Percentiles rank a stretch among this genome's conserved stretches.
These are phyloP conservation scores for Arrhamphus sclerolepis DNA, from an alignment of 2,797 vertebrate genomes.

Conservation along the genomic window DNA sequence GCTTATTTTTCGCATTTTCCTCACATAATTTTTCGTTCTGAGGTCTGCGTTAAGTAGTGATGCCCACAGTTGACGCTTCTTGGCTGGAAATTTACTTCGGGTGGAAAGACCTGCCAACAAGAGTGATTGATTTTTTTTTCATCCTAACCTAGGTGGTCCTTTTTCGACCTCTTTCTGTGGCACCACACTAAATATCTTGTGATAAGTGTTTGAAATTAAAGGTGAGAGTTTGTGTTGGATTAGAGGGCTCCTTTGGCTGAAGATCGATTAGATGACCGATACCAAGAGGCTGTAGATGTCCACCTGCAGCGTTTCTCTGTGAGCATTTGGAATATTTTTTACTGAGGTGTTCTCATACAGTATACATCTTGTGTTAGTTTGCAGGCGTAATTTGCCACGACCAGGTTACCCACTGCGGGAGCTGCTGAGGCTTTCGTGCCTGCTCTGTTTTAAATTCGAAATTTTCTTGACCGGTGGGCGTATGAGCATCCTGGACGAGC, in stretches of 20 bases:
- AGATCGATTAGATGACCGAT: constrained; percentile 65
- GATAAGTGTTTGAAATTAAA: constrained; percentile 42
- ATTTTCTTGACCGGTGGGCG: constrained; percentile 51
- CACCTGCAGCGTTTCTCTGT: constrained; percentile 43
- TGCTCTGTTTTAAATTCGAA: constrained; percentile 28
- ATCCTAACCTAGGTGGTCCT: constrained; percentile 9
- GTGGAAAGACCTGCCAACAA: constrained; percentile 66
- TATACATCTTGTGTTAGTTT: constrained; percentile 46
- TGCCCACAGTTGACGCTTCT: constrained; percentile 62
- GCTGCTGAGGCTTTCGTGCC: constrained; percentile 65
- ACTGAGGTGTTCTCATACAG: constrained; percentile 28
- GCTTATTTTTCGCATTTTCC: not conserved
- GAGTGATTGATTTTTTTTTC: constrained; percentile 55
- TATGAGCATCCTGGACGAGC: constrained; percentile 67
- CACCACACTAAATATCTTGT: constrained; percentile 55
- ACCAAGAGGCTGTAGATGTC: constrained; percentile 49
- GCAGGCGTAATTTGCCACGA: constrained; percentile 27
- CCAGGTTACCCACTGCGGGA: constrained; percentile 65
- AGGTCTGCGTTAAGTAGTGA: constrained; percentile 50
- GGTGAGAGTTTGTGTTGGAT: constrained; percentile 46
- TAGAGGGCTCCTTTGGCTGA: constrained; percentile 52
- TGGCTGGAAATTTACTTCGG: constrained; percentile 77
- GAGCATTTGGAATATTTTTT: constrained; percentile 72
- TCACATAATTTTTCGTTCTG: constrained; percentile 8
- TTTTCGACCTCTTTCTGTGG: constrained; percentile 23